Base-by-base conservation (phyloP, 2,797 vertebrate species). In the Benthosema pterotum region DNA sequence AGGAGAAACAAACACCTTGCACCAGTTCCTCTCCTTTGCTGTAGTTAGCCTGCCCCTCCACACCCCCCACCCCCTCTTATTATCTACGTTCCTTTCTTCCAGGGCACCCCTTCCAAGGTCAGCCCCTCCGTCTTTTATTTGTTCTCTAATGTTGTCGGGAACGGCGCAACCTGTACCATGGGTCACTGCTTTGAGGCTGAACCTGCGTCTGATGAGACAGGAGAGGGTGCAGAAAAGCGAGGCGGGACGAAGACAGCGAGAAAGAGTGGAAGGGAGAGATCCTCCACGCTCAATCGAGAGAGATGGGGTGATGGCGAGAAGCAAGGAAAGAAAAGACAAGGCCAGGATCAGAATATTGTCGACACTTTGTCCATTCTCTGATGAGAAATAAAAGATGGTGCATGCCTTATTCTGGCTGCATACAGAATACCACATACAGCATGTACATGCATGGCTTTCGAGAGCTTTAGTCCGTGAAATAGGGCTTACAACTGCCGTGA, bases 161-260 rank as follows among this genome's bases (percentile, higher is more conserved):
- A 79, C 47, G 63, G 57, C 57, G 69, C 71, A 63, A 60, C 62
- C 69, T 46, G 46, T 54, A 65, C 65, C 11, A 54, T 42, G 82
- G 85, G 77, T 87, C 85, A 79, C 49, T 74, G 86, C 79, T 80
- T 80, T 70, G 52, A 61, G 61, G 69, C 32, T 69, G 68, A 84
- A 79, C 63, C 65, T 75, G 64, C 28, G 60, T 69, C 57, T 74
- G 49, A 22, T 52, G 62, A 82, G 78, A 80, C 72, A 75, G 25
- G 50, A 3, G 45, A 7, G 8, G n/a, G 55, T n/a, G 25, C 11
- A 43, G 79, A 50, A 58, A 47, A 52, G 43, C 47, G 63, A 68
- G 52, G 15, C 15, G 49, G 53, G 65, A 60, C 52, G 62, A 48
- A 71, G 71, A 68, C 50, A 16, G 45, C 42, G 65, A 68, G 74